phyloP scores from a whole-genome alignment of 2,888 invertebrate species.

The Orchesella flavescens region DNA sequence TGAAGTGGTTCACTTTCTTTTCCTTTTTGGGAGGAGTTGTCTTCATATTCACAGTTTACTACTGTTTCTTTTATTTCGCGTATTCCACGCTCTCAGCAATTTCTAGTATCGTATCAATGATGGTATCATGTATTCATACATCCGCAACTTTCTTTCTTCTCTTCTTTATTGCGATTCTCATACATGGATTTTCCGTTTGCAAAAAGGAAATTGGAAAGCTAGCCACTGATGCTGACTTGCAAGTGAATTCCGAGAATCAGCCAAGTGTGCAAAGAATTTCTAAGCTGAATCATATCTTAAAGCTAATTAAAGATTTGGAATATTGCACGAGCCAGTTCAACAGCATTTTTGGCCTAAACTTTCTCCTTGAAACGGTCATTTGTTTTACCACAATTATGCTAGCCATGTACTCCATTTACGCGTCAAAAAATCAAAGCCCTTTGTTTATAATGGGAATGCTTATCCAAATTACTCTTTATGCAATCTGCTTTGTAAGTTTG shows the following conservation, averaged over 20 bases:
- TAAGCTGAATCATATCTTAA: background rate
- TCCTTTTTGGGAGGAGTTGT: background rate
- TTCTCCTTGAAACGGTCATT: conserved; percentile 25
- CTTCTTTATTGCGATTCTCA: conserved; percentile 34
- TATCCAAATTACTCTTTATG: conserved; percentile 18
- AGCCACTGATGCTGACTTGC: no score
- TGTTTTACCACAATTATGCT: conserved; percentile 40
- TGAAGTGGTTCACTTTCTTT: conserved; percentile 18
- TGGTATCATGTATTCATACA: conserved; percentile 35
- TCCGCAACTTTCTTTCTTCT: conserved; percentile 30
- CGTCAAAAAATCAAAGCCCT: background rate
- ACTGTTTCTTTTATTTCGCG: background rate
- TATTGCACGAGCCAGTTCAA: conserved; percentile 10
- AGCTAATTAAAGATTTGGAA: conserved; percentile 37
- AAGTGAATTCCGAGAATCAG: no score
- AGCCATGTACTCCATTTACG: conserved; percentile 30
- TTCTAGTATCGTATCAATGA: background rate
- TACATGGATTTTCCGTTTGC: conserved; percentile 15
- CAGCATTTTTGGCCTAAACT: conserved; percentile 18
- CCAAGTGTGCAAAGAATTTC: no score
- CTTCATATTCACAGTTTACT: conserved; percentile 9
- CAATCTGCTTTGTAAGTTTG: conserved; percentile 10
- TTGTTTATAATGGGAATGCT: conserved; percentile 29
- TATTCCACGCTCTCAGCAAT: background rate
- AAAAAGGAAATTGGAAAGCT: background rate